Percentiles rank a stretch among this genome's conserved stretches.
phyloP scores from a whole-genome alignment of 2,113 vertebrate species.

The Todiramphus chloris region DNA sequence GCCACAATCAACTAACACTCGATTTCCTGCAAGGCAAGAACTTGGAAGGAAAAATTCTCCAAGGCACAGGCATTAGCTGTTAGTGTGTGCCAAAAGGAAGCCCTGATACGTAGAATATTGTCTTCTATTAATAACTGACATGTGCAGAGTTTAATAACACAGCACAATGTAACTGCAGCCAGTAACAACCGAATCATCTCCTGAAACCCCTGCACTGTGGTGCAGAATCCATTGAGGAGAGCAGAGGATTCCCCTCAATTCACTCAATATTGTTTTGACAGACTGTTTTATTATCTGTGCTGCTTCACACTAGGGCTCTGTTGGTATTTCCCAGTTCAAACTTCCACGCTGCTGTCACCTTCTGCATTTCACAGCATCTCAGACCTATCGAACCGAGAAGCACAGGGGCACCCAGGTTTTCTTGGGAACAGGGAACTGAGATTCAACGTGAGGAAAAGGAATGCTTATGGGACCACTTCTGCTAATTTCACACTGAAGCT shows the following conservation, averaged over 20 bases:
- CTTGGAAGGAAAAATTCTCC: not conserved
- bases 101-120: fast-evolving
- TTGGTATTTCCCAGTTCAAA: not conserved
- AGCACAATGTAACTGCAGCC: not conserved
- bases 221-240: not conserved
- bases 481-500: not conserved
- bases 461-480: not conserved
- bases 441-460: not conserved
- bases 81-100: not conserved
- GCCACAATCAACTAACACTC: not conserved
- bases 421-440: not conserved
- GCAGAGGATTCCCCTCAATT: not conserved
- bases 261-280: not conserved
- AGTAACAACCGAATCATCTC: fast-evolving
- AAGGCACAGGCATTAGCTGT: not conserved
- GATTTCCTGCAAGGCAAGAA: not conserved
- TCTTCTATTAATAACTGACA: not conserved
- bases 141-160: not conserved
- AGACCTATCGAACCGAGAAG: not conserved
- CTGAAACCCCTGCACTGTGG: not conserved
- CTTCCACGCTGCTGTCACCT: too few species aligned
- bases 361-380: not conserved
- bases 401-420: fast-evolving
- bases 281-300: not conserved
- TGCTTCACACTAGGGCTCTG: not conserved